Conservation (phyloP, 2,888 invertebrate genomes). For the Panzeria rudis region DNA sequence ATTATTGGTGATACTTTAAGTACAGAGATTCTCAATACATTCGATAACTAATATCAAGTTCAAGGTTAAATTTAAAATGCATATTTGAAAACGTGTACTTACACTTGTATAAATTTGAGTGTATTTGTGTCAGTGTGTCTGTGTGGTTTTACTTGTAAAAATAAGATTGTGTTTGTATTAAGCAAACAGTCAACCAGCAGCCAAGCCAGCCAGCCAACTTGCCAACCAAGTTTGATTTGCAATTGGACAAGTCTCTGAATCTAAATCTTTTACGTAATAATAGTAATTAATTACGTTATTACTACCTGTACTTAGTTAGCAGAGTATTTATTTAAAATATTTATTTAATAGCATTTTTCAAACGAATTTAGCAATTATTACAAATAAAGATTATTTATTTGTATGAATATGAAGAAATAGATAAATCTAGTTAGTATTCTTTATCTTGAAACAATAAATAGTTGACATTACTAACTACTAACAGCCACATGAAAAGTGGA, state of each 20-base stretch:
- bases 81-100: conserved; percentile 69
- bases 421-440: no score
- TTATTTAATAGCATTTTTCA: conserved; percentile 12
- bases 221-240: conserved; percentile 51
- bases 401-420: no score
- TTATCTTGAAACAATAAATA: no score
- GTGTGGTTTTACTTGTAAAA: conserved; percentile 9
- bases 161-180: conserved; percentile 42
- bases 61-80: conserved; percentile 71
- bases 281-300: conserved; percentile 19
- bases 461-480: no score
- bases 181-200: conserved; percentile 42
- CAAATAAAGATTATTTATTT: background rate
- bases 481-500: no score
- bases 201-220: conserved; percentile 10
- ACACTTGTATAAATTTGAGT: conserved; percentile 30
- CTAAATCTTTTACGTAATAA: conserved; percentile 36
- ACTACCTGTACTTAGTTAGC: background rate
- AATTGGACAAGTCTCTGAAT: conserved; percentile 48
- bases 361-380: background rate
- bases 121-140: conserved; percentile 16
- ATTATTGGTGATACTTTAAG: conserved; percentile 46
- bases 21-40: conserved; percentile 63
- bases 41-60: conserved; percentile 72
- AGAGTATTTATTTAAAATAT: conserved; percentile 15